Conservation (phyloP, 2,113 vertebrate genomes). For the Delphinus delphis region DNA sequence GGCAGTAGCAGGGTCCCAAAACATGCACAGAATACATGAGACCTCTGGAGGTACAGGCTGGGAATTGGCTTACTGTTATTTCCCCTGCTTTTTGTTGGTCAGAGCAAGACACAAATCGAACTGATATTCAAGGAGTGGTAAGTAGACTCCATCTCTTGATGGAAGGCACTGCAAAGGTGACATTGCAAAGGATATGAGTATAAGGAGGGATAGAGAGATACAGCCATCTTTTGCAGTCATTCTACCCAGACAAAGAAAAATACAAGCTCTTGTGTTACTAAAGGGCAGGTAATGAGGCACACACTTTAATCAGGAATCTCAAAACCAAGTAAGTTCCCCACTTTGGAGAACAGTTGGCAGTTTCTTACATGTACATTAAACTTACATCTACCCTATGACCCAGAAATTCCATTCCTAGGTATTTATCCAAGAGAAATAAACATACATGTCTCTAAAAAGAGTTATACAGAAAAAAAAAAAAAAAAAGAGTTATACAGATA, state of each 20-base stretch:
- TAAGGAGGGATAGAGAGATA: not conserved
- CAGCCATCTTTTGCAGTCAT: not conserved
- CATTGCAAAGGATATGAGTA: accelerated
- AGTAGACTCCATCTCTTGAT: not conserved
- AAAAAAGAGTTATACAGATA: not conserved
- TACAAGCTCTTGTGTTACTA: not conserved
- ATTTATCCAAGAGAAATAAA: not conserved
- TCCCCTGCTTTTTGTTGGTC: not conserved
- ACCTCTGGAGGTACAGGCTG: not conserved
- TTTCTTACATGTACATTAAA: not conserved
- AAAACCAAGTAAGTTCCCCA: not conserved
- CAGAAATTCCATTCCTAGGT: not conserved
- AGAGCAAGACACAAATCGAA: not conserved
- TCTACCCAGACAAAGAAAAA: not conserved
- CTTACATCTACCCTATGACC: not conserved
- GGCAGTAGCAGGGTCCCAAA: accelerated
- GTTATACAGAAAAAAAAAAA: too few relatives aligned
- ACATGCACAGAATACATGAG: not conserved
- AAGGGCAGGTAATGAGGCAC: not conserved
- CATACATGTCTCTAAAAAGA: not conserved
- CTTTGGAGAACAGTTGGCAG: not conserved
- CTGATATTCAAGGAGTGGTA: not conserved
- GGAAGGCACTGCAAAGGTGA: too few relatives aligned
- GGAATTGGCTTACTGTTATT: not conserved
- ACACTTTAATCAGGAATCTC: not conserved